phyloP scores from a whole-genome alignment of 2,888 invertebrate genomes.

The Coelinius sp. region DNA sequence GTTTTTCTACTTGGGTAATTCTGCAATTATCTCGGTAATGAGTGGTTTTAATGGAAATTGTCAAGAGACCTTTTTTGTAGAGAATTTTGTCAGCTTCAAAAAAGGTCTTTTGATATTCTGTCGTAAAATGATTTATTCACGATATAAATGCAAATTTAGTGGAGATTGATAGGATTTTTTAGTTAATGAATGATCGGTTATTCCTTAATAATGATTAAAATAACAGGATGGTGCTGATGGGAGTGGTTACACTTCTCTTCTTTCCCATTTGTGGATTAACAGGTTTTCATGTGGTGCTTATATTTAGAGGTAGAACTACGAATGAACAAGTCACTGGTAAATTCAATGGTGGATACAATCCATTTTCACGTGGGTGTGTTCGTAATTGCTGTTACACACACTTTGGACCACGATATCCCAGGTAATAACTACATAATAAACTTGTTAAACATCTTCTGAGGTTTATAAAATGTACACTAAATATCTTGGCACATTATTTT shows the following conservation, averaged over 20 bases:
- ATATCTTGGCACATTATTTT: no score
- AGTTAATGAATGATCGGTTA: not conserved
- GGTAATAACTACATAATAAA: slow-evolving; percentile 74
- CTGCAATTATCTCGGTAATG: not conserved
- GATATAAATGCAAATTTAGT: not conserved
- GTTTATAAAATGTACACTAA: no score
- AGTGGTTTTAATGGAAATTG: not conserved
- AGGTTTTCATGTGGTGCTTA: slow-evolving; percentile 97
- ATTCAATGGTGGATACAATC: slow-evolving; percentile 98
- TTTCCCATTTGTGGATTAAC: slow-evolving; percentile 98
- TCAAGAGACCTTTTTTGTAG: no score
- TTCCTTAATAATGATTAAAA: slow-evolving; percentile 55
- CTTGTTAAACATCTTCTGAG: no score
- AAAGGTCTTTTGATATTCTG: not conserved
- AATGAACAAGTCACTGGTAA: slow-evolving; percentile 99
- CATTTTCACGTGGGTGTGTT: slow-evolving; percentile 96
- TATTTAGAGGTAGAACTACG: slow-evolving; percentile 96
- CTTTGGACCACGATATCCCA: slow-evolving; percentile 97
- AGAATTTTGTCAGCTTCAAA: not conserved
- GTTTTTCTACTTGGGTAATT: no score
- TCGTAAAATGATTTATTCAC: not conserved
- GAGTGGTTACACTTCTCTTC: slow-evolving; percentile 89
- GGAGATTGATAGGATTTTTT: not conserved
- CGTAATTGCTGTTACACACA: slow-evolving; percentile 95
- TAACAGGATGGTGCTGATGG: slow-evolving; percentile 89